Evolutionary conservation across 2,113 vertebrate genomes (phyloP), one percentile per base, ranked within the genome.

Genomic region (Loxodonta africana): DNA sequence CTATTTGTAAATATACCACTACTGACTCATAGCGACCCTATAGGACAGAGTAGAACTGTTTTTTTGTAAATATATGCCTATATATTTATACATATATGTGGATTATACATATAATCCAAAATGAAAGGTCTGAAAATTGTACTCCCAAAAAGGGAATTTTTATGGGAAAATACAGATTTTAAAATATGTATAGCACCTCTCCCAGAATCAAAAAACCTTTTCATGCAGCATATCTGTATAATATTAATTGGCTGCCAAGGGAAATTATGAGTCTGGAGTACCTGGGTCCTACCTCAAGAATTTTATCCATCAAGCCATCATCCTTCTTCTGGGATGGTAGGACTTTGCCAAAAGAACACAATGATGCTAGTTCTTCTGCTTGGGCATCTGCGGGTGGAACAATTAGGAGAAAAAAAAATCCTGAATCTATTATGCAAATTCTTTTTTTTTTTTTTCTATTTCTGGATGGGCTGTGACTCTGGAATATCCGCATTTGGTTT

Each of bases 381-480:
- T 62, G 25, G n/a, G 76, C 48, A 25, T 94, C 73, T 88, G 14
- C 6, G 4, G 46, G 41, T 53, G 44, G 77, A 69, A 85, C 33
- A 90, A 63, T 57, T 90, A 53, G 30, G 65, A 90, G 96, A 95
- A 63, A 62, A 71, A 78, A 91, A 83, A 67, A 44, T 90, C 51
- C 33, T 76, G 10, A 20, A 23, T 81, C 48, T 73, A 10, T 71
- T 82, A 20, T 37, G 37, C 46, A 26, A 48, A 28, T 53, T 69
- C 21, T 91, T 57, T 57, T 15, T 57, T 57, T 12, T 84, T 82
- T 23, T 65, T 26, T 28, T 25, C 62, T 92, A 8, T 87, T 95
- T 87, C 69, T 90, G 74, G 62, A 18, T 89, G 14, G 53, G 80
- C 65, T 48, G 11, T 78, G 62, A 91, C 63, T 89, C 30, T 57